Conservation (phyloP, 2,797 vertebrate genomes). For the Esox masquinongy region DNA sequence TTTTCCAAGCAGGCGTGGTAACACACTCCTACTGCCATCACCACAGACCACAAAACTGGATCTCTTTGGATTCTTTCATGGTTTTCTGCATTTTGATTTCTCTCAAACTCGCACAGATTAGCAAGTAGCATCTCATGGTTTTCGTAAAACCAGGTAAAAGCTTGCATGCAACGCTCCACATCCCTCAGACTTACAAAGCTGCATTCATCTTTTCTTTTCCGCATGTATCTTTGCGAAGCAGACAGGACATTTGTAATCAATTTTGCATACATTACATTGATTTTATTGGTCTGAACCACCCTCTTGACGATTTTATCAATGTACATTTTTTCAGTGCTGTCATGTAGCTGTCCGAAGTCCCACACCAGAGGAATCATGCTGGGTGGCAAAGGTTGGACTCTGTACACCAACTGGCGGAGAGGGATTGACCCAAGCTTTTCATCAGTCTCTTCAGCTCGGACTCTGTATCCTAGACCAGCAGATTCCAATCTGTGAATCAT, state of each 20-base stretch:
- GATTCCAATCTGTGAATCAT: slow-evolving; percentile 90
- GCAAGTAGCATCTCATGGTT: slow-evolving; percentile 72
- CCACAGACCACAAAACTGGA: slow-evolving; percentile 82
- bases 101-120: slow-evolving; percentile 65
- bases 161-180: slow-evolving; percentile 91
- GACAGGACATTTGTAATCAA: slow-evolving; percentile 80
- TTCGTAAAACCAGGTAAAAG: slow-evolving; percentile 86
- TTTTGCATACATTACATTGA: slow-evolving; percentile 16
- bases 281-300: slow-evolving; percentile 56
- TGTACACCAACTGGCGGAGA: slow-evolving; percentile 92
- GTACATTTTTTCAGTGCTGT: slow-evolving; percentile 84
- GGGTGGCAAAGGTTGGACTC: slow-evolving; percentile 92
- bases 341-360: slow-evolving; percentile 95
- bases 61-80: slow-evolving; percentile 55
- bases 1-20: slow-evolving; percentile 91
- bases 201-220: slow-evolving; percentile 82
- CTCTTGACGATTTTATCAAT: slow-evolving; percentile 92
- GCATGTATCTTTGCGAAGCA: slow-evolving; percentile 89
- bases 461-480: slow-evolving; percentile 91
- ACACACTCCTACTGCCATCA: slow-evolving; percentile 88
- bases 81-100: slow-evolving; percentile 5
- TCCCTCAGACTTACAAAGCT: slow-evolving; percentile 95
- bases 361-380: slow-evolving; percentile 95
- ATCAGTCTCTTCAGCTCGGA: slow-evolving; percentile 84
- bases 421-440: slow-evolving; percentile 93